Evolutionary conservation across 1,140 invertebrate species (phyloP), one percentile per base, ranked within the genome.

Genomic region (Aphaenogaster rudis): DNA sequence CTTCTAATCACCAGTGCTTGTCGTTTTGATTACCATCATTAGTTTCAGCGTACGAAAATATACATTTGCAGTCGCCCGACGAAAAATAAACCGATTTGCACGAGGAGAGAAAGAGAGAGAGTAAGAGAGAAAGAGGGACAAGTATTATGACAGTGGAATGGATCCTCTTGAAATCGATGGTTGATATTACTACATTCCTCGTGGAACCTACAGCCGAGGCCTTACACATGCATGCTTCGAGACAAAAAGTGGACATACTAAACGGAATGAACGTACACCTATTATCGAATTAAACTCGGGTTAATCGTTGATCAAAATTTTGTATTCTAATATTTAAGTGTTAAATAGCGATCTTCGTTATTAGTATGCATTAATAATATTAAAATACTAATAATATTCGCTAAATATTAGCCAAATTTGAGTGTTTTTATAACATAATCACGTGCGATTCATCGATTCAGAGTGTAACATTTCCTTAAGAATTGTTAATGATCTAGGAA

Each of bases 81-180:
- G 39, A 7, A 45, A 33, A 78, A 63, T 33, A 42, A 48, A 63
- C 2, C 57, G 39, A 61, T 13, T 45, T 21, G 74, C 39, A 48
- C 21, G 17, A 42, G 36, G 36, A 21, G n/a, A 13, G 36, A 17
- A 28, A 45, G 21, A 52, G 6, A 57, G 1, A 21, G 28, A n/a
- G 6, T 28, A 8, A n/a, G 9, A 7, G 48, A 48, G 48, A 48
- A 3, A 45, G 3, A 39, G 15, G 1, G 8, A n/a, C 39, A 39
- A 45, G 69, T 21, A 59, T 33, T 36, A 81, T 48, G 84, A 90
- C 63, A 71, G 71, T 64, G 76, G 64, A 74, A 86, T 87, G 72
- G 64, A 87, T 21, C 52, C 50, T 54, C 15, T 33, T 52, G 15
- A 50, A 54, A 36, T 74, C 45, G 15, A 66, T 74, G 71, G 54